Conservation (phyloP, 37 sponge, comb jelly and placozoan species). For the Aphrocallistes beatrix region DNA sequence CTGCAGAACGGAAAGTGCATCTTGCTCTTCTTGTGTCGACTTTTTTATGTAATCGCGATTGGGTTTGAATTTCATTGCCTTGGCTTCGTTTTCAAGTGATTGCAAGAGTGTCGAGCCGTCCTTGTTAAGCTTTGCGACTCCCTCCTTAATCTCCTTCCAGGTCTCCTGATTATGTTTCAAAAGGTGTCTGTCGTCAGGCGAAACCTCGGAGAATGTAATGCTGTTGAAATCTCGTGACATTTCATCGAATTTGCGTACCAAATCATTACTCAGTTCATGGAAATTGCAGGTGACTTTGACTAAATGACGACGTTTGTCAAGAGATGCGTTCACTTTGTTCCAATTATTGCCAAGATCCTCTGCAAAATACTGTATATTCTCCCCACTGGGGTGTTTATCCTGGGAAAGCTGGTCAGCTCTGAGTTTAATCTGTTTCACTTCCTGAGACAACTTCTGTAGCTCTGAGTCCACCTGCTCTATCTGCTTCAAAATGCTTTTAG, state of each 20-base stretch:
- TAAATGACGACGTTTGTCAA: not conserved
- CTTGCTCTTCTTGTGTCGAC: not conserved
- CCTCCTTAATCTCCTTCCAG: not conserved
- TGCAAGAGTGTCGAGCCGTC: not conserved
- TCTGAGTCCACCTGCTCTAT: not conserved
- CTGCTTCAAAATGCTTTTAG: not conserved
- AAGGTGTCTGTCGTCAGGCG: not conserved
- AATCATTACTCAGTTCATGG: constrained; percentile 4
- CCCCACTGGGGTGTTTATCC: not conserved
- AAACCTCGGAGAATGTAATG: not conserved
- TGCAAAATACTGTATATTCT: constrained; percentile 2
- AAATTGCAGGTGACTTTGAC: constrained; percentile 7
- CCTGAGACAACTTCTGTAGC: not conserved
- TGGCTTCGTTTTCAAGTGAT: not conserved
- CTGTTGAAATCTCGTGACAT: not conserved
- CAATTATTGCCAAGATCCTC: not conserved
- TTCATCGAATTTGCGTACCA: constrained; percentile 7
- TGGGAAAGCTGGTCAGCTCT: not conserved
- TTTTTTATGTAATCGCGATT: not conserved
- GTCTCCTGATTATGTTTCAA: not conserved
- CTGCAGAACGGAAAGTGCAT: not conserved
- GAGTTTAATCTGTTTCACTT: not conserved
- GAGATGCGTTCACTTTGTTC: not conserved
- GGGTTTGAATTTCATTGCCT: not conserved
- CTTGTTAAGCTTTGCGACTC: not conserved